Evolutionary conservation across 1,140 invertebrate species (phyloP), one percentile per base, ranked within the genome.

Genomic region (Rhynchophorus ferrugineus): DNA sequence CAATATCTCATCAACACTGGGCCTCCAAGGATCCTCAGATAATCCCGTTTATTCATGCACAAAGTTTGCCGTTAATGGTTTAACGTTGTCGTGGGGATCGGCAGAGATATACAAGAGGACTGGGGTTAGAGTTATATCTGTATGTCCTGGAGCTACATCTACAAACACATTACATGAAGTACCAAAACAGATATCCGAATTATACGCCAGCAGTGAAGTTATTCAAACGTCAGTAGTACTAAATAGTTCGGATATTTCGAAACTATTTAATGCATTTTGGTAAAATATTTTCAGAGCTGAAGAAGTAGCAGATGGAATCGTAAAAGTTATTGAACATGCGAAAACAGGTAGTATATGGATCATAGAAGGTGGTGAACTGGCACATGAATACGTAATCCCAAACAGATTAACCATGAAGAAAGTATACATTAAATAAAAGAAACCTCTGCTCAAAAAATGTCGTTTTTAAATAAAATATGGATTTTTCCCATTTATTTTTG

Each of bases 61-160:
- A 6, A 65, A 65, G 47, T 55, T 51, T 38, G 61, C 58, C 1
- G 37, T 65, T 1, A 14, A 59, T 8, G 61, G 61, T 24, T 22
- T 61, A 16, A 59, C 50, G 3, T 51, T 50, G 22, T 29, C 51
- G 2, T 58, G 57, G 33, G 61, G 61, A 6, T 20, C 34, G 8
- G 14, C 46, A n/a, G 13, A 38, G 1, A 54, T 58, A 18, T 61
- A 61, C 37, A 45, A 63, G 5, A 44, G 54, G 22, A 63, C 62
- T 3, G 67, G 67, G 47, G 63, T 71, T 2, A 58, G 56, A 53
- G 60, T 67, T 6, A 17, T 70, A 3, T 54, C 60, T 2, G 56
- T 71, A 11, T 69, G 66, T 57, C 69, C 24, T 29, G 24, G 24
- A 29, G 5, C 24, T 29, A 11, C 11, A 29, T 6, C 24, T 29